Conservation (phyloP, 2,888 invertebrate species). For the Smittia sp. region DNA sequence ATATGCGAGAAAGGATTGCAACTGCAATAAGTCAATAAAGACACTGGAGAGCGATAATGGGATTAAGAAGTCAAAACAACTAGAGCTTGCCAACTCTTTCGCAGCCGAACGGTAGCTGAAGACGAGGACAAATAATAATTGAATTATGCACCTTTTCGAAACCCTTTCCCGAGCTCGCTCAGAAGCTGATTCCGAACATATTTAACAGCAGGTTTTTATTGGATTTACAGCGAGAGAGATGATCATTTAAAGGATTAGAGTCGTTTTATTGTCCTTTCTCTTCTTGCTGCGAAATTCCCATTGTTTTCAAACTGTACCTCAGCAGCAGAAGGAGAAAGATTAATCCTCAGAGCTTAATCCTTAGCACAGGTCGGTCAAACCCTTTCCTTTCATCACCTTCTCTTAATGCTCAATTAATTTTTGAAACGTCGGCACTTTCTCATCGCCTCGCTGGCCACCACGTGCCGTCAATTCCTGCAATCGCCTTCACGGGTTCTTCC, state of each 20-base stretch:
- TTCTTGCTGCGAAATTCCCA: neutral
- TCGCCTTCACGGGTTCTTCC: neutral
- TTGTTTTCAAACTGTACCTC: conserved; percentile 10
- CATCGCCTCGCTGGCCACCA: neutral
- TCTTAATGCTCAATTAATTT: conserved; percentile 23
- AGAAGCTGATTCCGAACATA: conserved; percentile 6
- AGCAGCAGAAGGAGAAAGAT: neutral
- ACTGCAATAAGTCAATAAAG: conserved; percentile 41
- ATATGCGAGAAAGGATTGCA: conserved; percentile 29
- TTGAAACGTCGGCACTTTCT: conserved; percentile 21
- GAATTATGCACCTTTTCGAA: conserved; percentile 37
- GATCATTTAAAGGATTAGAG: conserved; percentile 40
- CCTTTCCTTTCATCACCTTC: conserved; percentile 6
- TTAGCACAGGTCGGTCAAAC: conserved; percentile 23
- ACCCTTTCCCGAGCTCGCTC: conserved; percentile 17
- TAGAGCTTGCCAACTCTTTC: neutral
- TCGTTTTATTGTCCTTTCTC: conserved; percentile 21
- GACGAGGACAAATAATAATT: conserved; percentile 33
- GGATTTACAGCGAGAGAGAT: conserved; percentile 33
- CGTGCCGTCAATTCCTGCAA: neutral
- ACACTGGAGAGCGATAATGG: conserved; percentile 37
- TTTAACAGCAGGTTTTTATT: conserved; percentile 41
- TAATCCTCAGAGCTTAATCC: conserved; percentile 39
- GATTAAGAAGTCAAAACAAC: conserved; percentile 40
- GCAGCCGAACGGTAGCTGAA: conserved; percentile 9